A percentile compares a stretch with the other conserved stretches of the same genome.
Evolutionary conservation across 1,140 invertebrate genomes (phyloP).

Genomic region (Dufourea novaeangliae): DNA sequence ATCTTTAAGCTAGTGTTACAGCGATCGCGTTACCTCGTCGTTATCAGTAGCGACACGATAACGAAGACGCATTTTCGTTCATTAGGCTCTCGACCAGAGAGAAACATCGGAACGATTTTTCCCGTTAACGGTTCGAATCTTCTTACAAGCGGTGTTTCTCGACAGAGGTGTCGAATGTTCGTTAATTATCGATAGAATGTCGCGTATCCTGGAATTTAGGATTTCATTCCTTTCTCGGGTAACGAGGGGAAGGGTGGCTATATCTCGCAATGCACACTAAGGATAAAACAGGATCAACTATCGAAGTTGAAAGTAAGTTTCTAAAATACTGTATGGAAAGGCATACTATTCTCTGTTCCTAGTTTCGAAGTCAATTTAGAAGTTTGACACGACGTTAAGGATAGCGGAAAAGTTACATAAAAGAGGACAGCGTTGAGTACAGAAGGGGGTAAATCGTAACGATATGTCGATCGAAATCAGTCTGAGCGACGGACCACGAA

Average conservation of each 20-base stretch:
- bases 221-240: too few relatives aligned
- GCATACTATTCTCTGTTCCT: slow-evolving; percentile 18
- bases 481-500: too few relatives aligned
- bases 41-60: slow-evolving; percentile 54
- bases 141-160: background rate
- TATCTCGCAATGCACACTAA: slow-evolving; percentile 5
- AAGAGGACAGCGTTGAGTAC: background rate
- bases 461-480: too few relatives aligned
- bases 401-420: slow-evolving; percentile 28
- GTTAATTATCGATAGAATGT: too few relatives aligned
- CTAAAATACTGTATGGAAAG: slow-evolving; percentile 31
- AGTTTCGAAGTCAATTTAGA: slow-evolving; percentile 49
- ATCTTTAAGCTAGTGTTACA: slow-evolving; percentile 63
- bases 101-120: slow-evolving; percentile 47
- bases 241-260: background rate
- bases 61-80: slow-evolving; percentile 68
- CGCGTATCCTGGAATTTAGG: too few relatives aligned
- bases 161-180: background rate
- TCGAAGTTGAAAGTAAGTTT: slow-evolving; percentile 34
- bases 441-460: background rate
- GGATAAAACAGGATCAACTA: slow-evolving; percentile 23
- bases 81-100: slow-evolving; percentile 55
- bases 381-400: slow-evolving; percentile 14
- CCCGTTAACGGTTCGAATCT: slow-evolving; percentile 49
- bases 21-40: slow-evolving; percentile 62